These are phyloP conservation scores for Triplophysa tibetana DNA, from an alignment of 2,113 vertebrate species.

Conservation along the genomic window DNA sequence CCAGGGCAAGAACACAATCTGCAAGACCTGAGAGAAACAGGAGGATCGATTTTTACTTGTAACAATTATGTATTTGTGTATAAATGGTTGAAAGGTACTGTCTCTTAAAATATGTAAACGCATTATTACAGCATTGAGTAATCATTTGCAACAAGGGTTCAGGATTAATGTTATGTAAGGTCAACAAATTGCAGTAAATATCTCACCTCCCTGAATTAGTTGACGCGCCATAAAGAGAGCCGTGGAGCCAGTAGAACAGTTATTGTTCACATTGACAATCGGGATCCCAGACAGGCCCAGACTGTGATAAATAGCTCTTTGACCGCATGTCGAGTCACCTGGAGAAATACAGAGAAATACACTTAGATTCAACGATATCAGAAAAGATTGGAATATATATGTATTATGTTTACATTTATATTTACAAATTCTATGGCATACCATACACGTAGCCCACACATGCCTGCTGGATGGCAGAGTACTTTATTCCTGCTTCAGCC, in stretches of 20 bases:
- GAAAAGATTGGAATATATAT: neutral
- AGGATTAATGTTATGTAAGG: neutral
- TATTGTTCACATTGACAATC: constrained; percentile 95
- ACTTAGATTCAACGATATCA: neutral
- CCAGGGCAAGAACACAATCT: constrained; percentile 90
- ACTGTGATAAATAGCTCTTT: constrained; percentile 92
- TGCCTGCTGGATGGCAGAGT: constrained; percentile 87
- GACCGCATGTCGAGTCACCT: constrained; percentile 93
- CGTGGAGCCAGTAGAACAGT: constrained; percentile 94
- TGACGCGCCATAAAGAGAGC: constrained; percentile 90
- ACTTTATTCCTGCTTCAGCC: constrained; percentile 86
- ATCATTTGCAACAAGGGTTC: no score
- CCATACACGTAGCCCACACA: constrained; percentile 94
- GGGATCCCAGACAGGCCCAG: constrained; percentile 94
- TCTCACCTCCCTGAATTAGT: constrained; percentile 87
- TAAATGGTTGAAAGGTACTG: no score
- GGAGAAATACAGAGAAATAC: neutral
- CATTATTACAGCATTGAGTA: neutral
- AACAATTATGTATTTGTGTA: no score
- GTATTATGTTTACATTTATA: neutral
- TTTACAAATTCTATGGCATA: constrained; percentile 53
- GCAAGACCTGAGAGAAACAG: constrained; percentile 76
- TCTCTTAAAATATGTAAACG: neutral
- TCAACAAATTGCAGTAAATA: no score
- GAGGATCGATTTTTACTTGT: neutral